Percentiles rank a stretch among this genome's conserved stretches.
These are phyloP conservation scores for Rafetus swinhoei DNA, from an alignment of 2,113 vertebrate genomes.

Conservation along the genomic window DNA sequence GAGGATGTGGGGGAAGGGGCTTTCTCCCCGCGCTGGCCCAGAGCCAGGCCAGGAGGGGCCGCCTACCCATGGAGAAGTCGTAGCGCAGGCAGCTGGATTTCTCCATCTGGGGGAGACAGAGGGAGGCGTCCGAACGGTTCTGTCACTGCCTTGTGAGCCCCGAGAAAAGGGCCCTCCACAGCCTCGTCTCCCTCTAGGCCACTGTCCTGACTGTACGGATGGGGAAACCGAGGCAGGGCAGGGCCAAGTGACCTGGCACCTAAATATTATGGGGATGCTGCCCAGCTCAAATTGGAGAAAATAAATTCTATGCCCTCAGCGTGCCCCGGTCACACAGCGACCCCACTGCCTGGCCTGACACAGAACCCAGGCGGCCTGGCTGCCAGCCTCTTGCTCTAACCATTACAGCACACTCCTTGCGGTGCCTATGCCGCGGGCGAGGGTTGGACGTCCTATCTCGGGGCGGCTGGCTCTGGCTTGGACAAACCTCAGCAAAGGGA, in stretches of 20 bases:
- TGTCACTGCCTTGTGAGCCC: not conserved
- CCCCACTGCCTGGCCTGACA: not conserved
- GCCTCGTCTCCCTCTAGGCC: not conserved
- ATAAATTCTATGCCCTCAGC: not conserved
- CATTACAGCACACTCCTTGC: not conserved
- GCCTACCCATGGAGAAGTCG: not conserved
- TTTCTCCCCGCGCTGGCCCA: not conserved
- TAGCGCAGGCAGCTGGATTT: not conserved
- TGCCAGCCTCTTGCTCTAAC: not conserved
- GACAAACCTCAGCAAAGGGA: not conserved
- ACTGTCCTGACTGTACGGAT: not conserved
- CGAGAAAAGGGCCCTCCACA: not conserved
- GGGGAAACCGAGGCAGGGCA: not conserved
- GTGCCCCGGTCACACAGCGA: not conserved
- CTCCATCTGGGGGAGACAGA: not conserved
- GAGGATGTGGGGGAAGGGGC: not conserved
- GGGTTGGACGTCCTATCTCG: not conserved
- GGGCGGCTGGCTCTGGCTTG: not conserved
- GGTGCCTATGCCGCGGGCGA: not conserved
- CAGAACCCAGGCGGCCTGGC: not conserved
- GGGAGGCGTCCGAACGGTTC: not conserved
- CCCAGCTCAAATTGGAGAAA: not conserved
- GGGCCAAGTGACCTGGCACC: not conserved
- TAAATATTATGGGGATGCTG: not conserved
- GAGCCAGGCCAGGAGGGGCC: not conserved